Evolutionary conservation across 2,888 invertebrate genomes (phyloP), one percentile per base, ranked within the genome.

Genomic region (Tholera decimalis): DNA sequence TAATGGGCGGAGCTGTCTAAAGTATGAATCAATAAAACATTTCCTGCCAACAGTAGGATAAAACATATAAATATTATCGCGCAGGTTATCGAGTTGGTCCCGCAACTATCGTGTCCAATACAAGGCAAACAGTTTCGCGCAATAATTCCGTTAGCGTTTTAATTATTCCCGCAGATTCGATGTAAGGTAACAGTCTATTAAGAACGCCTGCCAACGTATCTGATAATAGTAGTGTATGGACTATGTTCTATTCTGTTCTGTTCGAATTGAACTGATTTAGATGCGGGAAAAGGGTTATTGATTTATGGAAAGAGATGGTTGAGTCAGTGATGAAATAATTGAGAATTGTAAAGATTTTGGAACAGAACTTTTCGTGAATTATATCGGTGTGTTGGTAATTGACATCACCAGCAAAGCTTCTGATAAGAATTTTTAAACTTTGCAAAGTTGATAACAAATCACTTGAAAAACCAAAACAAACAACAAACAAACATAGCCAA

Each of bases 101-200:
- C 91, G 88, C 92, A 88, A 91, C 85, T 88, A 89, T 87, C 92
- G 88, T 92, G 92, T 92, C 88, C 88, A 82, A 84, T 87, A 85
- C 86, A 85, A 85, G 79, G 82, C 85, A 88, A 83, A 88, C 85
- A 88, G 85, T 86, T 84, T 84, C 84, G 77, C 82, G 89, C 88
- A 91, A 88, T 90, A 88, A 89, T 88, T 88, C 88, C 82, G 85
- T 87, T 89, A 88, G 88, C 88, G 87, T 86, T 91, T 91, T 90
- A 89, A 91, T 91, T 90, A 91, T 88, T 87, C 82, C 88, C 79
- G 78, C 83, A 82, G 85, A 86, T 87, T 82, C 83, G 73, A 82
- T 84, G 82, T 81, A 76, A 80, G 79, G 73, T 76, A 80, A 80
- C 80, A 82, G 77, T 78, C 80, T 80, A 86, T 85, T 82, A 84